Evolutionary conservation across 2,888 invertebrate species (phyloP), one percentile per base, ranked within the genome.

Genomic region (Perithous albicinctus): DNA sequence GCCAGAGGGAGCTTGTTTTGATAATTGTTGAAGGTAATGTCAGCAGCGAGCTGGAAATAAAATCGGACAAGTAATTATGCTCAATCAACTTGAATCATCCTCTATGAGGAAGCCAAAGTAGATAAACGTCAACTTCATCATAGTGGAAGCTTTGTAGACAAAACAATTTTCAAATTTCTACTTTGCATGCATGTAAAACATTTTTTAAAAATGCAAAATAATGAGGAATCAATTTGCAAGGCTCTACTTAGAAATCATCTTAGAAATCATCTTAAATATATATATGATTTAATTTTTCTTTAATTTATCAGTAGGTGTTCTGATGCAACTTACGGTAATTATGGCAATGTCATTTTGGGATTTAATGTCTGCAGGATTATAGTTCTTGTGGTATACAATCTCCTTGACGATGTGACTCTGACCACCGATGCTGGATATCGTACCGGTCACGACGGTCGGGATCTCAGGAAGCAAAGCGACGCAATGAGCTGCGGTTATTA

Each of bases 401-500:
- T 18, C 43, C 43, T 56, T 38, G 0, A 77, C 61, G 7, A 0
- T 8, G 38, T 84, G 70, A 6, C 18, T 41, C 26, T 59, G 10
- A 23, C 84, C 84, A 15, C 35, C n/a, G 6, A 0, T 8, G 8
- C 18, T 54, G 7, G 7, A 82, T 10, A 32, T 32, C 20, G 83
- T 61, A 2, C 80, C 83, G 8, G 70, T 80, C 1, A 41, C 79
- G 12, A 83, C 29, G n/a, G 20, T 56, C 5, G 75, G 6, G 6
- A 18, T 3, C 1, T 4, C 1, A 1, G 56, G 56, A 7, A 0
- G 5, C 2, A n/a, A 0, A 15, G 1, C 18, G 3, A 15, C 8
- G n/a, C 80, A 80, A 20, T 80, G 80, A 29, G 80, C 80, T 6
- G 80, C 80, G 12, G 80, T 80, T 15, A 80, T 12, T 12, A 80